Evolutionary conservation across 1,140 invertebrate genomes (phyloP), one percentile per base, ranked within the genome.

Genomic region (Apis dorsata): DNA sequence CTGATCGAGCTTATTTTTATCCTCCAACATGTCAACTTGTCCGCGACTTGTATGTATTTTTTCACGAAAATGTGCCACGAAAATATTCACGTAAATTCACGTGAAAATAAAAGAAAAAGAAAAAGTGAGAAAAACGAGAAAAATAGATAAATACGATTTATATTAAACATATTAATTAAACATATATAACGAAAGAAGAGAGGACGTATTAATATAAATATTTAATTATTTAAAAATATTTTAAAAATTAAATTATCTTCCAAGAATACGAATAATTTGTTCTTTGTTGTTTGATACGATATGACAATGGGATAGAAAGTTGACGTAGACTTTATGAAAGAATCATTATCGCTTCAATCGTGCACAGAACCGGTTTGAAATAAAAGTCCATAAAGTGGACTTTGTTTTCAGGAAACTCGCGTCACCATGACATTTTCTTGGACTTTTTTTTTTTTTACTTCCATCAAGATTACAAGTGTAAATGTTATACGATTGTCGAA

Each of bases 281-380:
- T 44, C 34, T 44, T 44, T 7, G 34, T 44, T 44, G 34, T 44
- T 44, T 60, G 10, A 0, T 59, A 2, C 57, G n/a, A 8, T 60
- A 11, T 60, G 62, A 65, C 34, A 49, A 19, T 24, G 44, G 24
- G 15, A 51, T 28, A 12, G 28, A 55, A n/a, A 53, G 13, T 44
- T 66, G 63, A 68, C 75, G 28, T 17, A 55, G 74, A 76, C 62
- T 62, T 76, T 76, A 24, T 49, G 53, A n/a, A 24, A 21, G 65
- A 69, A 69, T 78, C 66, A 11, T 24, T 15, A 17, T 19, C n/a
- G 10, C 19, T 34, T 51, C 53, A 17, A 71, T 79, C 44, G 66
- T 10, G 19, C 5, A 17, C 4, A 9, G 2, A 72, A 72, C 68
- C 57, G 68, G 49, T 72, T 79, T 19, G 49, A 12, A 21, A 72